Evolutionary conservation across 2,113 vertebrate species (phyloP).

Genomic region (human (Homo sapiens)): GRCh38 chr21:22855001-22855500

Average conservation of each 20-base stretch:
- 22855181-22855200: background rate
- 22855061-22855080: background rate
- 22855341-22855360: too few species aligned
- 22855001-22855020: background rate
- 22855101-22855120: background rate
- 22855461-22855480: background rate
- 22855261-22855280: background rate
- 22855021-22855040: background rate
- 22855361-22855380: background rate
- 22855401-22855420: background rate
- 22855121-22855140: background rate
- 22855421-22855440: background rate
- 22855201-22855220: background rate
- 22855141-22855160: background rate
- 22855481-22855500: background rate
- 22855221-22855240: background rate
- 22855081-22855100: background rate
- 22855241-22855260: background rate
- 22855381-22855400: background rate
- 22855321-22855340: too few species aligned
- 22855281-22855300: background rate
- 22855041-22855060: background rate
- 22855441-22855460: background rate
- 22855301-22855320: background rate
- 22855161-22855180: background rate